Base-by-base conservation (phyloP, 30 jellyfish, hydroid and myxozoan species). In the Hydra vulgaris region DNA sequence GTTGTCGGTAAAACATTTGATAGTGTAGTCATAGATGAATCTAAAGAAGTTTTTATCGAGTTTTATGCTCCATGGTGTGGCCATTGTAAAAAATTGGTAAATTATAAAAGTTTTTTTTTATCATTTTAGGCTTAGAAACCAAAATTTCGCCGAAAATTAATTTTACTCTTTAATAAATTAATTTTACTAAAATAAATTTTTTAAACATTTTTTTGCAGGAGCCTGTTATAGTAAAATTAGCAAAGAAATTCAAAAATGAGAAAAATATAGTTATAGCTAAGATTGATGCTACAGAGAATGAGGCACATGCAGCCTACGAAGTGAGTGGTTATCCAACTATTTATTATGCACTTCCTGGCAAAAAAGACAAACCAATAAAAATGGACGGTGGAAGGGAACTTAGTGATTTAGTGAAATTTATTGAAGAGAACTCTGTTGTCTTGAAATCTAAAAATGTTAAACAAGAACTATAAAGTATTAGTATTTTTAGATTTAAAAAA, bases 41-140 rank as follows among this genome's bases (percentile, higher is more conserved):
- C 94, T 0, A 89, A 89, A 78, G 98, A 95, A 74, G 99, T 95
- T 23, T 76, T 95, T 68, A 87, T 95, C 26, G 97, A 95, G 82
- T 84, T 95, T 75, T 95, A 95, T 71, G 99, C 99, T 0, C 99
- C 99, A 18, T 95, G 99, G 99, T 95, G 99, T 79, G 97, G 97
- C n/a, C 99, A 95, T 77, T 95, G 99, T 95, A 95, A 95, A 81
- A 74, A 84, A 15, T 53, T 95, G 21, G 87, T 80, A 80, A 80
- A 84, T 23, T 22, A 53, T 66, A 20, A 3, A n/a, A 3, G 4
- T 73, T 5, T 3, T 40, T 5, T 69, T 3, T 69, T 3, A 12
- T 40, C 12, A 40, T 40, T 40, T 40, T 40, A 3, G 12, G 8
- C 12, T 12, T 40, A 40, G 61, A 3, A 40, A 40, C n/a, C n/a